Base-by-base conservation (phyloP, 2,113 vertebrate genomes). In the Struthio camelus region DNA sequence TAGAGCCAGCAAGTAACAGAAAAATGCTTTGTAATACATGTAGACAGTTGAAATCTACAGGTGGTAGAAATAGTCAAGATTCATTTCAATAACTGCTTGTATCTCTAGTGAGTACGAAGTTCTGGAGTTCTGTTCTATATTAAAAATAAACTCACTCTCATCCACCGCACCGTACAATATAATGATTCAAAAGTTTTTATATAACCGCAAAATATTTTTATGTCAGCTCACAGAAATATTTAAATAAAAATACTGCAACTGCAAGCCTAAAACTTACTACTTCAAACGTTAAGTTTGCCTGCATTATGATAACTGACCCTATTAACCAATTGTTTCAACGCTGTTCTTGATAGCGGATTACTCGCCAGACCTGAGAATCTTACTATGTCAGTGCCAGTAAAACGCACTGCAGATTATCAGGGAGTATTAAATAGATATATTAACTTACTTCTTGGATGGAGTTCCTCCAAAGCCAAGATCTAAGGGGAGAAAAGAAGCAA, bases 391-490 rank as follows among this genome's bases (percentile, higher is more conserved):
- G 24, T 50, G 62, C n/a, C 50, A 15, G 2, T 34, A 38, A 86
- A 79, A 42, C 34, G 46, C 38, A 30, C 9, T 61, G 75, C 12
- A 75, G 18, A 54, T 65, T 84, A 78, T 15, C 56, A 58, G n/a
- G 76, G 16, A 89, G 32, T 27, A 80, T 10, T 28, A 72, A 56
- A 18, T 25, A 81, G 14, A 70, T 9, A 23, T 13, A 58, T 13
- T 14, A 51, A 87, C 99, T 99, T 97, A 99, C 99, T 98, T 99
- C 98, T 99, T 99, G 65, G 98, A 97, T 84, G 98, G 97, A 42
- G 94, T 98, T 94, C 98, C 98, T 97, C 98, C 99, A 98, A 99
- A 99, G 96, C 99, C 98, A 96, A 99, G 97, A 97, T 99, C 99
- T 99, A 89, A 97, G 81, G 91, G 17, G 36, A 61, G 53, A 8